Base-by-base conservation (phyloP, 2,888 invertebrate species). In the Bimastos eiseni region DNA sequence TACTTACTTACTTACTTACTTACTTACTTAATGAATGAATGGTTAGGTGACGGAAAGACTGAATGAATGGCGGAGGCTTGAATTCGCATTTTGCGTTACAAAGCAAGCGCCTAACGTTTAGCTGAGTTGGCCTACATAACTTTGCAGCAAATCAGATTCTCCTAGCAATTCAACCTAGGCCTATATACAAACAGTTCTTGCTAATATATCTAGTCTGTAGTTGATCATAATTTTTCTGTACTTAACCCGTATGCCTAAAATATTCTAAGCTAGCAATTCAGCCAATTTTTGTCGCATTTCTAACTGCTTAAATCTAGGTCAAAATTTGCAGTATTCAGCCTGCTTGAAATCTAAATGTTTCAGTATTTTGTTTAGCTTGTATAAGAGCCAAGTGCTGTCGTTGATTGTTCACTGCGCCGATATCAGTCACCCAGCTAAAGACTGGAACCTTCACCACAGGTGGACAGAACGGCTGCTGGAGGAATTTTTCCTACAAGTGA, bases 391-490 rank as follows among this genome's bases (percentile, higher is more conserved):
- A 95, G 98, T 98, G 0, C 96, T 98, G 91, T 97, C 98, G 13
- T 96, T 99, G 93, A 97, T 98, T 89, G 96, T 98, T 90, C 98
- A 98, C 95, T 98, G 98, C 95, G 98, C 98, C 95, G 98, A 99
- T 95, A 98, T 98, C 93, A 97, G 98, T 55, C 98, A 98, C 96
- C 98, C 98, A 38, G 97, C 98, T 91, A 98, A 98, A 96, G 96
- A 97, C 92, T 96, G 96, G 96, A 94, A 95, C 90, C 94, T 96
- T 38, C 96, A 96, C 94, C 93, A 97, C 96, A 96, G 97, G 93
- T 98, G 98, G 98, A 98, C 98, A 36, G 97, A 97, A 96, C 96
- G 97, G 92, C 96, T 98, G 55, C 96, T 98, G 90, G 98, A 98
- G 95, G 98, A 98, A 95, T 98, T 98, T 96, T 98, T 98, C 96